phyloP scores from a whole-genome alignment of 2,113 vertebrate species.

The Dermatemys mawii region DNA sequence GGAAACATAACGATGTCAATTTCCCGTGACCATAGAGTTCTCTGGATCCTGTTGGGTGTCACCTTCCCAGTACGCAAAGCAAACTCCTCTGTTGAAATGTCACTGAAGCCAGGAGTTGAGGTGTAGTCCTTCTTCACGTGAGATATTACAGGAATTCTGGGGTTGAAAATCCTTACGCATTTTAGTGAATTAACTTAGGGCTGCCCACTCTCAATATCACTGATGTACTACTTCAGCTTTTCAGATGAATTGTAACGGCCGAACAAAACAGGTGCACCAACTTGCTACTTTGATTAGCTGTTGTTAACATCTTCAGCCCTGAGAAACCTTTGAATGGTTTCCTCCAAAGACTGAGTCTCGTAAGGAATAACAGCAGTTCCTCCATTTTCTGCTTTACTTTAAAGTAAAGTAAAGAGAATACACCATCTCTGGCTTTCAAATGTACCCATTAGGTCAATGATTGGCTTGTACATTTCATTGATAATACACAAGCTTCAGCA shows the following conservation, averaged over 20 bases:
- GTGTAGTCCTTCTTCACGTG: not conserved
- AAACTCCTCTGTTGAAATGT: not conserved
- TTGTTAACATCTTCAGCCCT: not conserved
- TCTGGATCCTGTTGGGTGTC: not conserved
- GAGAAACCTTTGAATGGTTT: too few species aligned
- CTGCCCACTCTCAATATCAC: not conserved
- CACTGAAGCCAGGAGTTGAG: not conserved
- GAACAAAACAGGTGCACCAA: not conserved
- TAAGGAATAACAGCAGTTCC: not conserved
- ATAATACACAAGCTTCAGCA: not conserved
- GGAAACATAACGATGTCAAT: not conserved
- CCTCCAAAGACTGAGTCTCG: too few species aligned
- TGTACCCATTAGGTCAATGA: not conserved
- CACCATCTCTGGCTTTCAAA: not conserved
- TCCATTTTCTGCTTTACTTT: not conserved
- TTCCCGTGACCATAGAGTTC: not conserved
- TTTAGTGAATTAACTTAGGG: not conserved
- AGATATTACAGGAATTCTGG: not conserved
- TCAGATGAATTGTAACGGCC: not conserved
- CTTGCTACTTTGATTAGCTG: not conserved
- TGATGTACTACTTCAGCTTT: not conserved
- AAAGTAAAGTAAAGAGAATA: too few species aligned
- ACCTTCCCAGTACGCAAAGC: not conserved
- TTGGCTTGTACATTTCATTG: not conserved
- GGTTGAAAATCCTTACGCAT: not conserved